phyloP scores from a whole-genome alignment of 2,113 vertebrate genomes.

The Nyctereutes procyonoides region DNA sequence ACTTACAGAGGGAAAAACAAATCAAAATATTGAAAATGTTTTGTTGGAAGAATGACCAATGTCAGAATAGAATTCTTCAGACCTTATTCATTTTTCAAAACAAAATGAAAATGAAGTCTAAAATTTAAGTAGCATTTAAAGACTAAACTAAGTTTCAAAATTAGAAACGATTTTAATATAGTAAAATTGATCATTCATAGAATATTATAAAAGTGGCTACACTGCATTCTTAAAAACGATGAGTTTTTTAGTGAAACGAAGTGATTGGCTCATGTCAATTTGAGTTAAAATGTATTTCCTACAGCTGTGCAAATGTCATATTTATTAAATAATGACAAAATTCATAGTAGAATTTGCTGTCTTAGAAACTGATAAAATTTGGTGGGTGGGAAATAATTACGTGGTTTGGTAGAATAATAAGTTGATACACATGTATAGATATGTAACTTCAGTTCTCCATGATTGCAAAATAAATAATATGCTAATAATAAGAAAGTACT shows the following conservation, averaged over 20 bases:
- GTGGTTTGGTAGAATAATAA: background rate
- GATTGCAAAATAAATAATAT: background rate
- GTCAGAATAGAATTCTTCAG: background rate
- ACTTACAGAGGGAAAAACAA: background rate
- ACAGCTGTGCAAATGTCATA: background rate
- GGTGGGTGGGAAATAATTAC: background rate
- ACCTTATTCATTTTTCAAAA: background rate
- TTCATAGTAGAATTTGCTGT: background rate
- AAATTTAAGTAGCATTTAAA: background rate
- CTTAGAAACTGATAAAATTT: background rate
- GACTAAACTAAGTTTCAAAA: background rate
- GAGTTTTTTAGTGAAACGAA: background rate
- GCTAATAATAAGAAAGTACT: background rate
- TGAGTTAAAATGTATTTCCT: background rate
- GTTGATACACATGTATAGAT: background rate
- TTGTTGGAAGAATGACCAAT: background rate
- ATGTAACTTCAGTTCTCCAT: background rate
- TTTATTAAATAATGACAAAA: constrained; percentile 33
- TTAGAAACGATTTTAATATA: constrained; percentile 20
- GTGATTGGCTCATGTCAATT: background rate
- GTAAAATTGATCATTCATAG: background rate
- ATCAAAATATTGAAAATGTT: background rate
- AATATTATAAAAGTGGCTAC: background rate
- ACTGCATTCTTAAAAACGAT: background rate
- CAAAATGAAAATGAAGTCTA: background rate